These are phyloP conservation scores for Trematocara variabile DNA, from an alignment of 2,113 vertebrate species.

Conservation along the genomic window DNA sequence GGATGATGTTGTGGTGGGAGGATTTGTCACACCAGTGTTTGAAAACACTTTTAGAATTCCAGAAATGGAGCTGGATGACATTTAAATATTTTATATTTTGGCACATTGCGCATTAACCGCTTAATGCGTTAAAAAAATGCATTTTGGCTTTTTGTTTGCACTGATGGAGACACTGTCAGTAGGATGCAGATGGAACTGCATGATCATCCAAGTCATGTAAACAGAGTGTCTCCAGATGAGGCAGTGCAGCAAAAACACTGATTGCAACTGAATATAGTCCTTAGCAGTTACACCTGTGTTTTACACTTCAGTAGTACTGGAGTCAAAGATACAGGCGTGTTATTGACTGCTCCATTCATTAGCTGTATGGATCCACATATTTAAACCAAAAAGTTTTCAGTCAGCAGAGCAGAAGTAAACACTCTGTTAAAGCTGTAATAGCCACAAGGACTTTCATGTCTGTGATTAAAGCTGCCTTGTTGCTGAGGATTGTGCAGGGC, in stretches of 20 bases:
- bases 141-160: background rate
- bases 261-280: background rate
- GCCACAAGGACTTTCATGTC: background rate
- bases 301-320: background rate
- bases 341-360: background rate
- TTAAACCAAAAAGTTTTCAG: background rate
- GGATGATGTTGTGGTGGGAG: background rate
- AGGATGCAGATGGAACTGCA: background rate
- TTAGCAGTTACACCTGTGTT: background rate
- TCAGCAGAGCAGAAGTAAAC: background rate
- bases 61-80: background rate
- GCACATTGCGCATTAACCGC: background rate
- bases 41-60: background rate
- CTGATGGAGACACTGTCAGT: background rate
- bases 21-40: background rate
- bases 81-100: background rate
- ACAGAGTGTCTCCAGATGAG: background rate
- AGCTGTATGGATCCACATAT: background rate
- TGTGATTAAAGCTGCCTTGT: constrained; percentile 17
- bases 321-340: background rate
- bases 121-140: background rate
- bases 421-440: background rate
- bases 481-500: background rate
- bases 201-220: background rate
- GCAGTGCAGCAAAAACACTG: background rate